Base-by-base conservation (phyloP, 92 coral and sea anemone genomes). In the Porites divaricata region DNA sequence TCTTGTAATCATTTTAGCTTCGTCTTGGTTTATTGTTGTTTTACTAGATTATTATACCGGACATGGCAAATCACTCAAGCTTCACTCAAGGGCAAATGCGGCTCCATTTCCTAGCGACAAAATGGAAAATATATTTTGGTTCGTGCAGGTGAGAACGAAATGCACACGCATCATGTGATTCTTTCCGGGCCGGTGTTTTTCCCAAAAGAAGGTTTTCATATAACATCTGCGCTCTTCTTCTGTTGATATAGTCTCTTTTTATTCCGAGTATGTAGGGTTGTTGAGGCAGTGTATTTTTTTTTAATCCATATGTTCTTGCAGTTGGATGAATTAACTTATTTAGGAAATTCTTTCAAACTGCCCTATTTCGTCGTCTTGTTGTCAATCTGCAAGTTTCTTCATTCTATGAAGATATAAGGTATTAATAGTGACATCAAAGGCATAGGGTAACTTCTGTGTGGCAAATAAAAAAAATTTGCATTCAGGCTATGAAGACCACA, bases 51-150 rank as follows among this genome's bases (percentile, higher is more conserved):
- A 92, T 89, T 96, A 96, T 81, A 91, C 89, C 11, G 98, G 96
- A 35, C 87, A 90, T 70, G 99, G 99, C 9, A 85, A 78, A 72
- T 81, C 80, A 70, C 78, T 90, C 24, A 88, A 83, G 50, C 87
- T 87, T 8, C 99, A 95, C 74, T 85, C 77, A 70, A 75, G 86
- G 25, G 80, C 96, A 67, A 75, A 93, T 80, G 67, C 81, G 50
- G 95, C 92, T 76, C 98, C 99, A 53, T 92, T 88, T 84, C 98
- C 98, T 21, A 93, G 88, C 80, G 96, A 86, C 52, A 88, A 87
- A 79, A 76, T 94, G 92, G 92, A 96, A 19, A 96, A 94, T 53
- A 59, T 96, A 10, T 94, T 96, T 86, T 96, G 99, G 99, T 92
- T 96, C 82, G 88, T 95, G 24, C 98, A 95, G 98, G 98, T 95